These are phyloP conservation scores for Esperia sulphurella DNA, from an alignment of 2,888 invertebrate species.

Conservation along the genomic window DNA sequence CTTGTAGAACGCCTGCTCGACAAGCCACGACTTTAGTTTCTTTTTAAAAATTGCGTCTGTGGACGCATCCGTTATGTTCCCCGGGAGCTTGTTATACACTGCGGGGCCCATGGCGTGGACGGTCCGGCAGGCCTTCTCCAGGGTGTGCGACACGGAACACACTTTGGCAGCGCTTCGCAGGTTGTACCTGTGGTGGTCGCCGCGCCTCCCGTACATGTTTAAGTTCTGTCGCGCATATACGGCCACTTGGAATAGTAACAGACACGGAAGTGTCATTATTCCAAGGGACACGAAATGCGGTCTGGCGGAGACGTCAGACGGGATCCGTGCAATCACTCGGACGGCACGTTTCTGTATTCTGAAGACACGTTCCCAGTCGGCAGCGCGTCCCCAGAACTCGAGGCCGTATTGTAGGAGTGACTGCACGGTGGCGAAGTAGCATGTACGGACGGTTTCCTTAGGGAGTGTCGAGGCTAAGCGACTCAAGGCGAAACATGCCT, in stretches of 20 bases:
- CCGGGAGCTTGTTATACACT: background rate
- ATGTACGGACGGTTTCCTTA: background rate
- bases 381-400: constrained; percentile 6
- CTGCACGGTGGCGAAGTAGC: constrained; percentile 11
- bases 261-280: background rate
- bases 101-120: background rate
- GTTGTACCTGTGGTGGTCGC: background rate
- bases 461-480: background rate
- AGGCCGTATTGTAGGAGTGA: constrained; percentile 3
- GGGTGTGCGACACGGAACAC: background rate
- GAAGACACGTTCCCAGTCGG: constrained; percentile 11
- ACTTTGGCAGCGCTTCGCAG: background rate
- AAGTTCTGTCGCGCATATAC: background rate
- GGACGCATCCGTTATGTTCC: background rate
- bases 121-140: background rate
- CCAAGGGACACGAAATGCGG: background rate
- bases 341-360: constrained; percentile 5
- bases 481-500: constrained; percentile 8
- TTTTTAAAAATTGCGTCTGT: background rate
- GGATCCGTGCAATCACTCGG: background rate
- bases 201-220: background rate
- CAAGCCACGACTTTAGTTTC: background rate
- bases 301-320: background rate
- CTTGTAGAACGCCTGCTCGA: background rate
- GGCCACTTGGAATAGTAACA: background rate